phyloP scores from a whole-genome alignment of 2,797 vertebrate species.

The Gymnoscopelus braueri region DNA sequence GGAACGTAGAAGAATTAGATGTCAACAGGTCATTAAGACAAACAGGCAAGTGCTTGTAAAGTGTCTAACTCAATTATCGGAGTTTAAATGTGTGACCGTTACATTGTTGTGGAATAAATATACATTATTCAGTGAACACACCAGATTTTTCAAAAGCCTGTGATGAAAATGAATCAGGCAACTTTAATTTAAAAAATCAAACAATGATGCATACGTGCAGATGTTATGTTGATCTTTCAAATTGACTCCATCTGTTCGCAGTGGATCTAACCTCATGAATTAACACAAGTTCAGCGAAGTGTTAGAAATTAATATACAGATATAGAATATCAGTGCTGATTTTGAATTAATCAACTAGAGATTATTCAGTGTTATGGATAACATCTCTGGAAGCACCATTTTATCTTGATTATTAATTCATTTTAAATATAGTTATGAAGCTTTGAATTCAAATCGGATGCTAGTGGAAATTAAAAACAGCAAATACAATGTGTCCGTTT shows the following conservation, averaged over 20 bases:
- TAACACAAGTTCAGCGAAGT: conserved; percentile 43
- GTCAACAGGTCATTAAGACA: conserved; percentile 39
- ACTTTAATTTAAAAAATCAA: too few species aligned
- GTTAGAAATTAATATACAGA: conserved; percentile 29
- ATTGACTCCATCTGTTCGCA: conserved; percentile 24
- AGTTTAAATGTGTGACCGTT: conserved; percentile 40
- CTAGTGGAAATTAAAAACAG: too few species aligned
- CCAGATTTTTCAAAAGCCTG: too few species aligned
- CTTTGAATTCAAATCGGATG: not conserved
- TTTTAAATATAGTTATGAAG: too few species aligned
- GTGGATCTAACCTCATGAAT: conserved; percentile 41
- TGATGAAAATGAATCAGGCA: too few species aligned
- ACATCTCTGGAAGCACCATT: too few species aligned
- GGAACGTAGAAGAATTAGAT: conserved; percentile 21
- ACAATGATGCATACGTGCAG: not conserved
- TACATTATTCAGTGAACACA: conserved; percentile 5
- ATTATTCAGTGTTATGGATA: too few species aligned
- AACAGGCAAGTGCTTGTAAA: conserved; percentile 28
- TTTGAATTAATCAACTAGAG: conserved; percentile 33
- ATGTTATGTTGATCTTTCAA: conserved; percentile 8
- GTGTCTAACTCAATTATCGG: conserved; percentile 17
- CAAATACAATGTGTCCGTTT: too few species aligned
- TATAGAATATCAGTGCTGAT: conserved; percentile 29
- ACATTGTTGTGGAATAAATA: conserved; percentile 13
- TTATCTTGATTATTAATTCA: too few species aligned